Evolutionary conservation across 2,888 invertebrate species (phyloP), one percentile per base, ranked within the genome.

Genomic region (Limnephilus marmoratus): DNA sequence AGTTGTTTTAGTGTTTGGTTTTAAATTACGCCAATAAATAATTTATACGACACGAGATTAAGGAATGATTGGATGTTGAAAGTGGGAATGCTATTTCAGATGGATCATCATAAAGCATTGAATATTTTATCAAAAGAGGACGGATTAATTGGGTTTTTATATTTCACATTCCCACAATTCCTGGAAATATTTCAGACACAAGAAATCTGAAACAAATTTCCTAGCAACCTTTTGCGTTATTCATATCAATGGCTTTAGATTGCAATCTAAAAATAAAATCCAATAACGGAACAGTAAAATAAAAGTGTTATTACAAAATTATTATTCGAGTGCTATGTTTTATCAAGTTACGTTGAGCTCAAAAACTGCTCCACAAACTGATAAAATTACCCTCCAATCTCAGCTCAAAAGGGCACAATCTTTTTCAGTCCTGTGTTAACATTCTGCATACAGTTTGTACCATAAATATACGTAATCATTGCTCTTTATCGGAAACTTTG

Each of bases 381-480:
- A 24, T 68, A n/a, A 68, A 68, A 9, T n/a, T 68, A 7, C 24
- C 68, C 24, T 24, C n/a, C 68, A 68, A 68, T 68, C 68, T 68
- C 18, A 24, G 7, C 9, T 24, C n/a, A 68, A 68, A 68, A 68
- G 9, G 68, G 68, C 68, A n/a, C 24, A 68, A 68, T 68, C 83
- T 83, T n/a, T 37, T 49, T n/a, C 49, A 45, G 37, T 13, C 49
- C 29, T 13, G 15, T 86, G 49, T 86, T 86, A 86, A 49, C 13
- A n/a, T 68, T 68, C 68, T n/a, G 68, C 68, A 68, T 68, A 68
- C 68, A 86, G 49, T 86, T 86, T 86, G 45, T 29, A 29, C 49
- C 41, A n/a, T 86, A 86, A 86, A 86, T n/a, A 86, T 45, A 49
- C 4, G 86, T 86, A 86, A 86, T 86, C 86, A n/a, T 45, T 37